Conservation (phyloP, 2,113 vertebrate genomes). For the Eurystomus gularis region DNA sequence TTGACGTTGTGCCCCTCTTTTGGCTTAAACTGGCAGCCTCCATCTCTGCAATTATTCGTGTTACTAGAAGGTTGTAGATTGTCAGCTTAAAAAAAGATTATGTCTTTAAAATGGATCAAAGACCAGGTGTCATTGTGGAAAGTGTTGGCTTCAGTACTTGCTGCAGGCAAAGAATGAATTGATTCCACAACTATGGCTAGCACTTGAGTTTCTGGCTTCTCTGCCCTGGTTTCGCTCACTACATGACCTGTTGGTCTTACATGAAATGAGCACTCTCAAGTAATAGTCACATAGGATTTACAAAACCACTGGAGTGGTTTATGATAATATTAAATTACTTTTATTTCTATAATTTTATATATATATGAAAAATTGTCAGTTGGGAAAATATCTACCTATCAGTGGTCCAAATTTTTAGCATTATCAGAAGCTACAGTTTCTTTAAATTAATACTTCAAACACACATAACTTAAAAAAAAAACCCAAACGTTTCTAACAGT, state of each 20-base stretch:
- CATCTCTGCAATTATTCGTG: not conserved
- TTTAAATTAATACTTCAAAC: not conserved
- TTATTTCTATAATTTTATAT: not conserved
- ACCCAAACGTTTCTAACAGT: not conserved
- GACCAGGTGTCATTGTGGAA: not conserved
- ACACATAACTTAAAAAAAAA: not conserved
- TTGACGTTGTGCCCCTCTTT: accelerated
- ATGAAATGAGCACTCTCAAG: not conserved
- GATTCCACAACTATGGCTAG: not conserved
- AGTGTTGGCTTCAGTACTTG: not conserved
- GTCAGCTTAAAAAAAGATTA: not conserved
- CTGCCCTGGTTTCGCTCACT: not conserved
- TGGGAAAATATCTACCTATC: not conserved
- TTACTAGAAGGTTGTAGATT: not conserved
- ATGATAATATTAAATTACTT: not conserved
- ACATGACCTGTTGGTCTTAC: not conserved
- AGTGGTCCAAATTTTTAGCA: not conserved
- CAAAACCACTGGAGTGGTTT: not conserved
- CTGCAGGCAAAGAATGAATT: not conserved
- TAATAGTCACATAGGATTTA: not conserved
- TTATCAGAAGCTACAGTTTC: not conserved
- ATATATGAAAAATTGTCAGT: not conserved
- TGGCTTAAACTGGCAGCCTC: not conserved
- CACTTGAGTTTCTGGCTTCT: not conserved
- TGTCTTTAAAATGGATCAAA: not conserved